Evolutionary conservation across 1,140 invertebrate species (phyloP), one percentile per base, ranked within the genome.

Genomic region (Sesamia nonagrioides): DNA sequence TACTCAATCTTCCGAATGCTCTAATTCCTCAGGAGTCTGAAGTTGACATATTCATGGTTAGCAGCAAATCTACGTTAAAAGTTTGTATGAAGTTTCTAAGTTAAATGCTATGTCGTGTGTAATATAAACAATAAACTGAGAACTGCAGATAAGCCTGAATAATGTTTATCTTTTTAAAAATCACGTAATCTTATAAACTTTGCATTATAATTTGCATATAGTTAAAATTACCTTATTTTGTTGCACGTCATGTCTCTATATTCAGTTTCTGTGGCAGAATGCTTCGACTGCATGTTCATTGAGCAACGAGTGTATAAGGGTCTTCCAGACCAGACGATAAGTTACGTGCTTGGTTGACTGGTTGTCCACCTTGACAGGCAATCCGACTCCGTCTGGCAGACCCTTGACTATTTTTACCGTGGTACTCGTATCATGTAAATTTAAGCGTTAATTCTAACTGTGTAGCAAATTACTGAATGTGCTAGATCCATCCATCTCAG

Each of bases 401-500:
- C 35, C 76, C 82, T 82, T 78, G 77, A 82, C 77, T 79, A 83
- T 86, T 83, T 85, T 83, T 85, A 82, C 83, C 81, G 83, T 87
- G 87, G 84, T 82, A 83, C 79, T 89, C 82, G 84, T 89, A 84
- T 88, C 81, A 60, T 87, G 58, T 82, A 78, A 88, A 73, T 77
- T 33, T 89, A 91, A 89, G 87, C 87, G 83, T 90, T 90, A 82
- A 87, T 86, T 91, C 82, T 89, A 92, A 91, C 79, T 90, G 82
- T 84, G 89, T 93, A 93, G 92, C 78, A 77, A 86, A 90, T 89
- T 88, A 91, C 84, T 92, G 85, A 89, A 89, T 91, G 90, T 94
- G 89, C 88, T 92, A 91, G 91, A 84, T 91, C 85, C 85, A 90
- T 91, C 89, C 89, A 86, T 90, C 86, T 87, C 84, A 83, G 82